These are phyloP conservation scores for Pheucticus melanocephalus DNA, from an alignment of 2,113 vertebrate genomes.

Conservation along the genomic window DNA sequence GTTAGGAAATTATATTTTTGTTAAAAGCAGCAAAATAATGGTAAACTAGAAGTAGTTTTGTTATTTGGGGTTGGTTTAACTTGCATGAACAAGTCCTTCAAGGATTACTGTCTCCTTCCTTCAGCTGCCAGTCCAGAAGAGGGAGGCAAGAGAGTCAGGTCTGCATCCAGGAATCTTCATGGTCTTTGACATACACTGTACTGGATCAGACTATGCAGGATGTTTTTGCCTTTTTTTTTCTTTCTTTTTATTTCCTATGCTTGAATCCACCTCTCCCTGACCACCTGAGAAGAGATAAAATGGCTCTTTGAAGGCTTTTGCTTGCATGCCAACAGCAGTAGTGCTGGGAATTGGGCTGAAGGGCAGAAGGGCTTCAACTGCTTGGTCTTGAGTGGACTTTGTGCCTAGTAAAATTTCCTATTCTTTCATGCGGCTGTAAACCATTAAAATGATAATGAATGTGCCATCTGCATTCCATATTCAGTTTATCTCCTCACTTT, in stretches of 20 bases:
- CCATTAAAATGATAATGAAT: conserved; percentile 72
- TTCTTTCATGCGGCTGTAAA: conserved; percentile 38
- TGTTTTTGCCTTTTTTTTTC: too few species aligned
- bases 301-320: not conserved
- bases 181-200: not conserved
- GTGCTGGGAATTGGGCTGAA: not conserved
- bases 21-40: not conserved
- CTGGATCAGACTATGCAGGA: not conserved
- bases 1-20: not conserved
- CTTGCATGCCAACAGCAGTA: not conserved
- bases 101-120: not conserved
- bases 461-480: conserved; percentile 41
- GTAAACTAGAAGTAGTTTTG: not conserved
- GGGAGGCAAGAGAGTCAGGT: not conserved
- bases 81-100: not conserved
- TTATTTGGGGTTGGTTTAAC: not conserved
- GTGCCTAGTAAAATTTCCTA: not conserved
- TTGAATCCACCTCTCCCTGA: not conserved
- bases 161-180: not conserved
- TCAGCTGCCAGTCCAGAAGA: not conserved
- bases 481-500: conserved; percentile 60
- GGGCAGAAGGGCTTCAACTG: not conserved
- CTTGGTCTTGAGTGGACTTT: conserved; percentile 1
- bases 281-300: not conserved
- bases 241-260: not conserved